Base-by-base conservation (phyloP, 2,797 vertebrate genomes). In the Rhyacichthys aspro region DNA sequence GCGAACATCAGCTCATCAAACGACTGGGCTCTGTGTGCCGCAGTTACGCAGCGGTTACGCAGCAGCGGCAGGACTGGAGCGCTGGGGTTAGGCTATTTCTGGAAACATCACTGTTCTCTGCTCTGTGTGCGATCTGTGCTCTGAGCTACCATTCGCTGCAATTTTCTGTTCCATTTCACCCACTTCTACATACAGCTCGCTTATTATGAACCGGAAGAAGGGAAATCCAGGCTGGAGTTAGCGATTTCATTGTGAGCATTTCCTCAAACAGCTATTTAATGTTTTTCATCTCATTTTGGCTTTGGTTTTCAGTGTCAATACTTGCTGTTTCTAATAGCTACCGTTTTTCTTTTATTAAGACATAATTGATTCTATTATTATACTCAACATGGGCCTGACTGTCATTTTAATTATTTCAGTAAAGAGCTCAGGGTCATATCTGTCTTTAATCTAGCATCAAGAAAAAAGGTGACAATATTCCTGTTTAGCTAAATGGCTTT, bases 51-150 rank as follows among this genome's bases (percentile, higher is more conserved):
- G 72, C 74, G 36, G 44, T 11, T 23, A 23, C 34, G 19, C 56
- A 18, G 65, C 70, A 19, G 34, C 56, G 9, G 73, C 74, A 59
- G 82, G 58, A 69, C 67, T 43, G 59, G 78, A 83, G 75, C 78
- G 65, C 59, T 14, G 65, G 64, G 79, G 76, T 79, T 71, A 60
- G 67, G 80, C 82, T 91, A 89, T 91, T 91, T 88, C 70, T 84
- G 83, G 85, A 86, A 80, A 65, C 83, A 52, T 54, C 67, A 8
- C 60, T 55, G 74, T 78, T 69, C 59, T 11, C 63, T 66, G 55
- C 61, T 73, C 72, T 18, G 42, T 39, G 11, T 42, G 49, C 9
- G 16, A 32, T 36, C 19, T 45, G 76, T 55, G 53, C 50, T 57
- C 14, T 63, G 32, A 74, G 19, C 28, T 6, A 28, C 43, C 56